Conservation (phyloP, 92 coral and sea anemone genomes). For the Porites evermanni region DNA sequence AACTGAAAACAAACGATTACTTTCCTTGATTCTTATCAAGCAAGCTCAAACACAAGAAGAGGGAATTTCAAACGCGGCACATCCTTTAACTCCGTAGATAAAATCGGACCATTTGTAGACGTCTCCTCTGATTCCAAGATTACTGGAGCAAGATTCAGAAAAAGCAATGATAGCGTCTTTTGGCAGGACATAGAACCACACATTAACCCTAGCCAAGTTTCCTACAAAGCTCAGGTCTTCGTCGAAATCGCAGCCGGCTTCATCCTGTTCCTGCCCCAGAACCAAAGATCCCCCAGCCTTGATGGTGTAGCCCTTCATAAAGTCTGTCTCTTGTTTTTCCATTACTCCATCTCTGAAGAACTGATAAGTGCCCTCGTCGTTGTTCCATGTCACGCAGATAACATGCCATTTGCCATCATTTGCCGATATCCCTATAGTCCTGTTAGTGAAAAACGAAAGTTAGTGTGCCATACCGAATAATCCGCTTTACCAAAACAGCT, state of each 20-base stretch:
- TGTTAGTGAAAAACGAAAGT: background rate
- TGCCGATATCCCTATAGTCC: background rate
- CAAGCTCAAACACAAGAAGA: background rate
- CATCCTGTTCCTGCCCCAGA: constrained; percentile 26
- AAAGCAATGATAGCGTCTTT: background rate
- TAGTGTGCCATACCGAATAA: background rate
- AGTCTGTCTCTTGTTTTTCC: background rate
- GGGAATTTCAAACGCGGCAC: background rate
- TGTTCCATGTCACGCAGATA: constrained; percentile 21
- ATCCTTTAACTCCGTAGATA: background rate
- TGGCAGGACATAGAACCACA: constrained; percentile 7
- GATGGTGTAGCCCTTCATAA: background rate
- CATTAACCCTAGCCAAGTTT: background rate
- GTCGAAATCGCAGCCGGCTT: background rate
- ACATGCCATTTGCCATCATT: constrained; percentile 38
- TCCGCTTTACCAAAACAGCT: too few species aligned
- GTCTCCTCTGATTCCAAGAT: background rate
- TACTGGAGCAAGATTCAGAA: constrained; percentile 35
- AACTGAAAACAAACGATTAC: background rate
- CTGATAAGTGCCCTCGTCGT: background rate
- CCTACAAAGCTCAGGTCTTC: background rate
- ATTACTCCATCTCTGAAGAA: constrained; percentile 13
- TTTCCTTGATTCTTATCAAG: background rate
- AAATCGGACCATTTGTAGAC: constrained; percentile 18
- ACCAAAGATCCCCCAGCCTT: background rate